These are phyloP conservation scores for Garra rufa DNA, from an alignment of 2,113 vertebrate genomes.

Conservation along the genomic window DNA sequence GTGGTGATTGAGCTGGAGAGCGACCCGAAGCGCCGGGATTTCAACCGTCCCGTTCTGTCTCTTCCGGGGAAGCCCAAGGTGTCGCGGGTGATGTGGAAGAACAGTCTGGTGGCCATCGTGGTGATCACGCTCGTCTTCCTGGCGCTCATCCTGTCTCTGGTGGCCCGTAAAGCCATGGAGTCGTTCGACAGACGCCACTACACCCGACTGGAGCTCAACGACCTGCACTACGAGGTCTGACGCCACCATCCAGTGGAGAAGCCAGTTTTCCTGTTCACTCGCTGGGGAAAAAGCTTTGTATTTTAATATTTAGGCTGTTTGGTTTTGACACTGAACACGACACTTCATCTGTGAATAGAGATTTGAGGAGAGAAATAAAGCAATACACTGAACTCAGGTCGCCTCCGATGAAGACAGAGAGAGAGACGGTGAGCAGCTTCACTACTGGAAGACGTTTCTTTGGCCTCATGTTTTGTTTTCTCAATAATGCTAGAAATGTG, in stretches of 20 bases:
- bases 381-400: conserved; percentile 79
- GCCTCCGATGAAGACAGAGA: conserved; percentile 55
- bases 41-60: conserved; percentile 19
- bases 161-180: conserved; percentile 77
- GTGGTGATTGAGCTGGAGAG: conserved; percentile 42
- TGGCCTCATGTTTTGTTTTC: too few species aligned
- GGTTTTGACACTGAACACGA: not conserved
- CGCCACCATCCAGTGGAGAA: not conserved
- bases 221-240: conserved; percentile 80
- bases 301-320: not conserved
- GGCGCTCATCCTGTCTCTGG: conserved; percentile 66
- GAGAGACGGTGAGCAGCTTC: conserved; percentile 23
- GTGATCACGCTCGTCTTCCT: conserved; percentile 71
- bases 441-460: not conserved
- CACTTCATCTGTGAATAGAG: not conserved
- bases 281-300: not conserved
- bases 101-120: conserved; percentile 71
- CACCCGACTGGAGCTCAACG: conserved; percentile 80
- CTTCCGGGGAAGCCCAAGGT: conserved; percentile 40
- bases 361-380: conserved; percentile 56
- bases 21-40: conserved; percentile 54
- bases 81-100: conserved; percentile 62
- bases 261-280: not conserved
- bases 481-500: too few species aligned
- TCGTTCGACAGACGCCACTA: conserved; percentile 80